Evolutionary conservation across 2,888 invertebrate genomes (phyloP).

Genomic region (Polyommatus iphigenia): DNA sequence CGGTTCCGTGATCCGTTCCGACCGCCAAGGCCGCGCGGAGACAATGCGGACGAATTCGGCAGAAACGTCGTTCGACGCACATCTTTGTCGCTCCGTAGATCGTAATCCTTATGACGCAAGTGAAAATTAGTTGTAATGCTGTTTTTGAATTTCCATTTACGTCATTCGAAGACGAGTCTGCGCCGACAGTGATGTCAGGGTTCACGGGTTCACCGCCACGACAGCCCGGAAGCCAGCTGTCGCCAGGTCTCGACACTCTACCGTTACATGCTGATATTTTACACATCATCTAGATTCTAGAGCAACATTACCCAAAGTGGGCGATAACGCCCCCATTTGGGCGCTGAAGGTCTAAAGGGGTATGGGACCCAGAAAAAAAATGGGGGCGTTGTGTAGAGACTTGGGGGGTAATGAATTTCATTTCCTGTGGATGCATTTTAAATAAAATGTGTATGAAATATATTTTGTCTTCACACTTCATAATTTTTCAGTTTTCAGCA

Average conservation of each 20-base stretch:
- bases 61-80: not conserved
- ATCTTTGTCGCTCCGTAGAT: not conserved
- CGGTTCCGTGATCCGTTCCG: not conserved
- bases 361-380: too few relatives aligned
- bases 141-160: conserved; percentile 14
- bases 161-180: not conserved
- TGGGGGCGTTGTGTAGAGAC: too few relatives aligned
- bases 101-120: conserved; percentile 18
- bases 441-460: too few relatives aligned
- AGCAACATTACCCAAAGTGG: too few relatives aligned
- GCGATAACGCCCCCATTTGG: too few relatives aligned
- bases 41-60: conserved; percentile 20
- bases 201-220: not conserved
- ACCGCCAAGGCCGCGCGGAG: not conserved
- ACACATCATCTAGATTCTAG: not conserved
- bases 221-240: not conserved
- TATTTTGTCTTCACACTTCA: too few relatives aligned
- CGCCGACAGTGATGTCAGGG: conserved; percentile 4
- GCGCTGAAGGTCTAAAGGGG: too few relatives aligned
- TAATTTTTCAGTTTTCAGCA: too few relatives aligned
- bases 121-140: conserved; percentile 4
- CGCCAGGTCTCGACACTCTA: not conserved
- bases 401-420: too few relatives aligned
- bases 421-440: too few relatives aligned
- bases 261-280: not conserved